These are phyloP conservation scores for Pomatostomus ruficeps DNA, from an alignment of 2,113 vertebrate genomes.

Conservation along the genomic window DNA sequence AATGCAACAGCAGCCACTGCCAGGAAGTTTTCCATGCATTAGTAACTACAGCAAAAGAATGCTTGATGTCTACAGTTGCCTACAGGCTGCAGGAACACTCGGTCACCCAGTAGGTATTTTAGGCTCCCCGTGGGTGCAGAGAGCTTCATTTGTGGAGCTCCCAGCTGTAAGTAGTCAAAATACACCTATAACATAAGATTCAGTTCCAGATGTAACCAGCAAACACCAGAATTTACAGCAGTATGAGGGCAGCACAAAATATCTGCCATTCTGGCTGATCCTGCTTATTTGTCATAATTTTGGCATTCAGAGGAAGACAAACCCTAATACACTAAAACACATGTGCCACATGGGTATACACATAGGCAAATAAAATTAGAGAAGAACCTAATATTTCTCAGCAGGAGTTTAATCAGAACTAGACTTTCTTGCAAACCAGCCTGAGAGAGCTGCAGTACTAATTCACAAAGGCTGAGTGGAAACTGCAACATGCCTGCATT, in stretches of 20 bases:
- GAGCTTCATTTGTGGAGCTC: neutral
- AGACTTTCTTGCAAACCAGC: neutral
- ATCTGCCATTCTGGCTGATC: neutral
- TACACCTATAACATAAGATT: neutral
- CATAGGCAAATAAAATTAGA: neutral
- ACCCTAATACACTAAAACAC: neutral
- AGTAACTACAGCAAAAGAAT: constrained; percentile 3
- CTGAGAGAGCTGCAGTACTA: neutral
- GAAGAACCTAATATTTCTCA: neutral
- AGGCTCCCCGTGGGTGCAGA: neutral
- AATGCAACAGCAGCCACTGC: constrained; percentile 13
- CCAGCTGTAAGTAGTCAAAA: neutral
- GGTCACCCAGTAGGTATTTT: neutral
- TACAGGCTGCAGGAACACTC: neutral
- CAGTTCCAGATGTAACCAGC: neutral
- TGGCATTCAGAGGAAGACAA: neutral
- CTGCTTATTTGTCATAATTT: neutral
- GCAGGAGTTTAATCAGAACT: neutral
- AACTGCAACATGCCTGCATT: neutral
- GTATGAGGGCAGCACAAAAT: neutral
- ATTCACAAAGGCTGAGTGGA: neutral
- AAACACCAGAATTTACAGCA: neutral
- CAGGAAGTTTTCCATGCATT: constrained; percentile 6
- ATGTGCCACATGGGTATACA: too few relatives aligned
- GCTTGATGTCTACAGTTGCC: neutral